These are phyloP conservation scores for Lasioglossum calceatum DNA, from an alignment of 2,888 invertebrate genomes.

Conservation along the genomic window DNA sequence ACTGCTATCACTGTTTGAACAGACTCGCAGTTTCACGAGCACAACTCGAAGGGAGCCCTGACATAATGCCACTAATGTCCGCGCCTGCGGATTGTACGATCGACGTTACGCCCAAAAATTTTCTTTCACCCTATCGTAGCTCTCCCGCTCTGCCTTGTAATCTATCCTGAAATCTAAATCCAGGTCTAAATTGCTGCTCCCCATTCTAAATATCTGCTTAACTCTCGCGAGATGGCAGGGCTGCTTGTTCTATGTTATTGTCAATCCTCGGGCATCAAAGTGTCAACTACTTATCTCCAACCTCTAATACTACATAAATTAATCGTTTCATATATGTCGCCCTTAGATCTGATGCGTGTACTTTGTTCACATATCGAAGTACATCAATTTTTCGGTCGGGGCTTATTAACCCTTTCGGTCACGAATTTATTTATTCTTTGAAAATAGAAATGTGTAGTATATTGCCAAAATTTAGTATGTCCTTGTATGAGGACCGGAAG, in stretches of 20 bases:
- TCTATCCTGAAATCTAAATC: constrained; percentile 21
- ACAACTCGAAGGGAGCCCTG: constrained; percentile 78
- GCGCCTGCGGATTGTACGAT: constrained; percentile 70
- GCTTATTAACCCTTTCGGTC: neutral
- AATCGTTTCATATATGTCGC: neutral
- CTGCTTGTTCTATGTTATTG: neutral
- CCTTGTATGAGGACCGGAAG: no score
- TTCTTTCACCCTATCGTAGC: constrained; percentile 9
- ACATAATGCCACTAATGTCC: constrained; percentile 80
- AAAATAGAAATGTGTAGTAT: no score
- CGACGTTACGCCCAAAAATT: constrained; percentile 58
- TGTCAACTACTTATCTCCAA: neutral
- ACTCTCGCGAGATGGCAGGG: neutral
- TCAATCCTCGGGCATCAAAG: no score
- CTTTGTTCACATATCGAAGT: constrained; percentile 51
- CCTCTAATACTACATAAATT: neutral
- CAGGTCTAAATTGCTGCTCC: neutral
- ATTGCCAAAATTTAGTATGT: no score
- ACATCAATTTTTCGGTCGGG: neutral
- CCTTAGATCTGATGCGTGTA: constrained; percentile 20
- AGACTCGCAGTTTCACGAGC: constrained; percentile 83
- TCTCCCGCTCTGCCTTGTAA: neutral
- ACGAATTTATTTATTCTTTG: no score
- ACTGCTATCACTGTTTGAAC: constrained; percentile 84
- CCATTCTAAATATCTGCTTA: neutral